Conservation (phyloP, 2,113 vertebrate species). For the Murina feae region DNA sequence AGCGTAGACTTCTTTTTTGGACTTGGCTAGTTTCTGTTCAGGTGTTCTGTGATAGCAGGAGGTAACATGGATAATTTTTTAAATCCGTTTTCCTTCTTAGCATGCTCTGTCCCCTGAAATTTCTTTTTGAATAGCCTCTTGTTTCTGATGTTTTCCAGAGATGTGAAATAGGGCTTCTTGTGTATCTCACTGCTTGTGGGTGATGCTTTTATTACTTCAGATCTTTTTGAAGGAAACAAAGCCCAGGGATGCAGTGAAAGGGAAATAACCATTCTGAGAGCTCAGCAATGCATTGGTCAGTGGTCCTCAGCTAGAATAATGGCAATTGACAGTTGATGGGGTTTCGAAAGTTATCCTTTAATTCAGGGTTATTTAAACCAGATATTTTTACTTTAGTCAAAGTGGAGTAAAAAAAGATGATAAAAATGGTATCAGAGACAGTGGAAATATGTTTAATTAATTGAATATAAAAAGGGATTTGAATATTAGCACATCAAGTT, state of each 20-base stretch:
- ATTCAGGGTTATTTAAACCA: not conserved
- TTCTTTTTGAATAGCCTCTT: not conserved
- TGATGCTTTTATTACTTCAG: not conserved
- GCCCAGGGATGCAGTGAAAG: not conserved
- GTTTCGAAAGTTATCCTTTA: not conserved
- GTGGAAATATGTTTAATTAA: not conserved
- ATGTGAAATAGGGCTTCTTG: not conserved
- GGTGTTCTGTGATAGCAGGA: not conserved
- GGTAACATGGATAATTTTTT: not conserved
- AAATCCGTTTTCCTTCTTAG: not conserved
- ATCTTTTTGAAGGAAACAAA: slow-evolving; percentile 1
- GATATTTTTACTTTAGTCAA: not conserved
- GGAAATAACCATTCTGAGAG: not conserved
- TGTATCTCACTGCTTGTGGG: not conserved
- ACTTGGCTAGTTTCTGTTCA: not conserved
- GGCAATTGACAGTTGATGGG: not conserved
- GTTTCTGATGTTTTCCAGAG: not conserved
- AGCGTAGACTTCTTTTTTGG: not conserved
- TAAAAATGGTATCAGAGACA: not conserved
- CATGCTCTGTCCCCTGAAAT: not conserved
- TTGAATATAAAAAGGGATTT: not conserved
- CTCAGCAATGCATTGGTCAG: not conserved
- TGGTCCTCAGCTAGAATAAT: not conserved
- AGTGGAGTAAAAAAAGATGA: not conserved
- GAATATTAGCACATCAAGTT: not conserved